Percentiles rank a stretch among this genome's conserved stretches.
phyloP scores from a whole-genome alignment of 1,140 invertebrate genomes.

The Polyergus mexicanus region DNA sequence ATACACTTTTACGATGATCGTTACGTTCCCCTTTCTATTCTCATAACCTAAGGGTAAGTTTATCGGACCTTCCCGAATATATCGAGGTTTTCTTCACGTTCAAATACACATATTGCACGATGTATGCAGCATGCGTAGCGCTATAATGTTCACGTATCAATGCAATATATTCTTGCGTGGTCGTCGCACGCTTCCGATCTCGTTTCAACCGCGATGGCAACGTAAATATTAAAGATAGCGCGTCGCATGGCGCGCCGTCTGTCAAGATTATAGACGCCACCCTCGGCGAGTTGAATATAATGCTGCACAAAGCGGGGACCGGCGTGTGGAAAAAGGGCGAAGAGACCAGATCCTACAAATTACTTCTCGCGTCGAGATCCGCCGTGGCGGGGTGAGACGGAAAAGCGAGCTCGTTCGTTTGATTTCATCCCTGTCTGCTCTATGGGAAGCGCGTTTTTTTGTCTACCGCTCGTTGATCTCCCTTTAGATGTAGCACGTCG shows the following conservation, averaged over 20 bases:
- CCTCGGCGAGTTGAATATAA: constrained; percentile 29
- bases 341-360: constrained; percentile 55
- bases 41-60: not conserved
- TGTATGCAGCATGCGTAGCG: constrained; percentile 25
- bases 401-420: not conserved
- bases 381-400: not conserved
- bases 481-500: not conserved
- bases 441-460: constrained; percentile 41
- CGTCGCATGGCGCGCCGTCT: constrained; percentile 39
- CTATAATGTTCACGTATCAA: constrained; percentile 52
- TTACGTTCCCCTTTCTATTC: not conserved
- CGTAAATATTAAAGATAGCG: constrained; percentile 71
- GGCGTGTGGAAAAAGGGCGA: constrained; percentile 51
- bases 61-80: constrained; percentile 23
- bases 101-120: not conserved
- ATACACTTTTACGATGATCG: constrained; percentile 33
- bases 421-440: constrained; percentile 61
- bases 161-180: constrained; percentile 9
- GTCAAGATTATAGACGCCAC: constrained; percentile 71
- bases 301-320: constrained; percentile 18
- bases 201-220: constrained; percentile 41
- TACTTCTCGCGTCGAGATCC: constrained; percentile 46
- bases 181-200: constrained; percentile 9
- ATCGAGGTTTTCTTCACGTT: constrained; percentile 18
- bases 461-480: not conserved